Evolutionary conservation across 2,888 invertebrate species (phyloP).

Genomic region (Cryptophagus acutangulus): DNA sequence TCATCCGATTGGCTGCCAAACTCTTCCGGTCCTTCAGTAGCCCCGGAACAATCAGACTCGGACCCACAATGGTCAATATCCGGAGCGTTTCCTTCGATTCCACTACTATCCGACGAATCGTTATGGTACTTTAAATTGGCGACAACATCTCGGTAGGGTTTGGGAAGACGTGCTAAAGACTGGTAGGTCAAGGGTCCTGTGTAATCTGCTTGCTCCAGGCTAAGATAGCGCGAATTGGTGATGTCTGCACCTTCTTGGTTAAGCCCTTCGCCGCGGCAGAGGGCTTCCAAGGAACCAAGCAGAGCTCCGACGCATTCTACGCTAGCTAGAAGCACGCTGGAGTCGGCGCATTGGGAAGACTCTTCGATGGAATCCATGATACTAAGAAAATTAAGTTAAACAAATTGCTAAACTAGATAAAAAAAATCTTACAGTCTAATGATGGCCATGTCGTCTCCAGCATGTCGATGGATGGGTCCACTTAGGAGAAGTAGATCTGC

Average conservation of each 20-base stretch:
- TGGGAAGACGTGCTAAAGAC: constrained; percentile 75
- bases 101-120: constrained; percentile 60
- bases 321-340: constrained; percentile 70
- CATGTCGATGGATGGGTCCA: constrained; percentile 59
- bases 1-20: constrained; percentile 53
- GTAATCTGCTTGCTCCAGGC: constrained; percentile 71
- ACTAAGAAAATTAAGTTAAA: constrained; percentile 47
- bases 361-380: constrained; percentile 92
- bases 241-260: constrained; percentile 58
- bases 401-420: constrained; percentile 1
- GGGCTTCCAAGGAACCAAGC: constrained; percentile 73
- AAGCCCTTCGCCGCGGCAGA: constrained; percentile 70
- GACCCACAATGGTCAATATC: constrained; percentile 45
- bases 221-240: constrained; percentile 62
- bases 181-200: constrained; percentile 82
- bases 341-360: constrained; percentile 76
- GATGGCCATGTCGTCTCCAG: constrained; percentile 74
- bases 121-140: constrained; percentile 59
- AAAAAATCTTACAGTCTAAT: constrained; percentile 65
- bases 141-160: constrained; percentile 72
- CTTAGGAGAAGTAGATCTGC: constrained; percentile 64
- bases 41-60: constrained; percentile 52
- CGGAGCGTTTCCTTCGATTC: constrained; percentile 47
- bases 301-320: constrained; percentile 80
- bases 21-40: constrained; percentile 69